Percentiles rank a stretch among this genome's conserved stretches.
phyloP scores from a whole-genome alignment of 2,113 vertebrate species.

The Panthera tigris region DNA sequence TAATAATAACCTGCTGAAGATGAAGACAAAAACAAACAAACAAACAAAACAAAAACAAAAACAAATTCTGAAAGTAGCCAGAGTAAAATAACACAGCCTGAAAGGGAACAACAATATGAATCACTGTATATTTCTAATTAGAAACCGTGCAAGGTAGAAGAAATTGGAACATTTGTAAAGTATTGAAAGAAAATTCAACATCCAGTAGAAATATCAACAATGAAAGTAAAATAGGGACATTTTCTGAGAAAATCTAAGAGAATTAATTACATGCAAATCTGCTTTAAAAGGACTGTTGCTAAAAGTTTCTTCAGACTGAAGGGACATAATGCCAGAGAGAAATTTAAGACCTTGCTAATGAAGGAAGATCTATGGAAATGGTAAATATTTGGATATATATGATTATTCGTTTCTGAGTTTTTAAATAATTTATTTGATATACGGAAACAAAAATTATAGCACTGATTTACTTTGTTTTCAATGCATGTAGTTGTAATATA shows the following conservation, averaged over 20 bases:
- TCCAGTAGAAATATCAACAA: neutral
- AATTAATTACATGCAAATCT: neutral
- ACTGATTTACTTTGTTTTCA: neutral
- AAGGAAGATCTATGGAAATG: neutral
- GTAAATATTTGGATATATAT: neutral
- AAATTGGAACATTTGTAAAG: neutral
- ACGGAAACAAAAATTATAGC: neutral
- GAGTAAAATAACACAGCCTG: neutral
- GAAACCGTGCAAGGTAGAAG: neutral
- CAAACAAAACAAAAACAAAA: no score
- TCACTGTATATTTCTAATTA: neutral
- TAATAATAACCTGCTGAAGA: neutral
- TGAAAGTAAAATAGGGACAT: neutral
- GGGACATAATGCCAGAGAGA: neutral
- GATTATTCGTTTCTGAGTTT: neutral
- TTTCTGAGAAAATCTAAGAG: neutral
- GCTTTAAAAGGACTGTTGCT: neutral
- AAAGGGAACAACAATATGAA: neutral
- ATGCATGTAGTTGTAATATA: neutral
- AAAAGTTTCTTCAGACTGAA: neutral
- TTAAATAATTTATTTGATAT: neutral
- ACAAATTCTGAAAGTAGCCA: neutral
- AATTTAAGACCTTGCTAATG: neutral
- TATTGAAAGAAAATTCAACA: neutral
- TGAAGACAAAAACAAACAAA: neutral